These are phyloP conservation scores for Macroglossus sobrinus DNA, from an alignment of 2,113 vertebrate species.

Conservation along the genomic window DNA sequence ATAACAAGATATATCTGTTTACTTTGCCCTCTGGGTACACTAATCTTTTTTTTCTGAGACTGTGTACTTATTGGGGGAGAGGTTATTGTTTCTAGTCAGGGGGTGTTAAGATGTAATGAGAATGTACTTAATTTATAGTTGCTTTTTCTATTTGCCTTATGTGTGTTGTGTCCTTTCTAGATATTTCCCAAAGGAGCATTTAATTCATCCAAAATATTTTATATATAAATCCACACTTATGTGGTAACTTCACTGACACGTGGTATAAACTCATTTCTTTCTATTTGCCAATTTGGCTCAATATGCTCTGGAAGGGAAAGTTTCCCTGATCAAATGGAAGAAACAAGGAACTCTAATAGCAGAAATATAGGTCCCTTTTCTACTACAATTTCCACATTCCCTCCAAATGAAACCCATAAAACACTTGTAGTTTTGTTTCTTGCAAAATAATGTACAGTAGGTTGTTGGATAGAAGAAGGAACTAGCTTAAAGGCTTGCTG, in stretches of 20 bases:
- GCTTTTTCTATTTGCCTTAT: constrained; percentile 16
- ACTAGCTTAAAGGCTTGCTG: constrained; percentile 56
- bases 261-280: constrained; percentile 55
- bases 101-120: constrained; percentile 44
- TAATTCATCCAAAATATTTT: constrained; percentile 64
- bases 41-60: constrained; percentile 33
- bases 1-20: constrained; percentile 51
- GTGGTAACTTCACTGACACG: constrained; percentile 35
- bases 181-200: constrained; percentile 63
- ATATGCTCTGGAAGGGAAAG: constrained; percentile 4
- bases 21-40: constrained; percentile 55
- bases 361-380: constrained; percentile 47
- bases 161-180: constrained; percentile 26
- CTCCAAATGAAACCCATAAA: constrained; percentile 66
- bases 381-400: constrained; percentile 14
- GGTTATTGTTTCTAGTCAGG: constrained; percentile 59
- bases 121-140: constrained; percentile 52
- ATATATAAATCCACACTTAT: constrained; percentile 45
- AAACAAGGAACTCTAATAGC: constrained; percentile 9
- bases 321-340: constrained; percentile 47
- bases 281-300: constrained; percentile 50
- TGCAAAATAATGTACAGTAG: constrained; percentile 47
- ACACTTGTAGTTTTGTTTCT: constrained; percentile 34
- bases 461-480: constrained; percentile 8
- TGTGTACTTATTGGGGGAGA: constrained; percentile 14